Conservation (phyloP, 2,888 invertebrate species). For the Drosophila rubida region DNA sequence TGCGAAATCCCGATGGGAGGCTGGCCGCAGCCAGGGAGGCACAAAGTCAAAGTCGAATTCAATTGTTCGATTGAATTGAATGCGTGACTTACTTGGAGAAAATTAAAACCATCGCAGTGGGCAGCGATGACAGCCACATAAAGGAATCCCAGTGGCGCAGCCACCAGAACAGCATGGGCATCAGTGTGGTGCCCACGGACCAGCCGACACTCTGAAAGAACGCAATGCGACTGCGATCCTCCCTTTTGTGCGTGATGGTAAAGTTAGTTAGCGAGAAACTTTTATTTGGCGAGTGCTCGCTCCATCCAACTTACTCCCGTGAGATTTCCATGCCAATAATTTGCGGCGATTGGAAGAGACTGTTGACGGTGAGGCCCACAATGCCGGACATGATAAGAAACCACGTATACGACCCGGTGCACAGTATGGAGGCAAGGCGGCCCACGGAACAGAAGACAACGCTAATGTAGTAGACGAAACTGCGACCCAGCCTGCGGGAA, state of each 20-base stretch:
- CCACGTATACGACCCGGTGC: conserved; percentile 83
- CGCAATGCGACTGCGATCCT: conserved; percentile 85
- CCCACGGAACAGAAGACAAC: conserved; percentile 85
- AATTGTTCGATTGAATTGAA: conserved; percentile 46
- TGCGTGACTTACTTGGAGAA: conserved; percentile 84
- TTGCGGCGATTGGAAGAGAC: conserved; percentile 85
- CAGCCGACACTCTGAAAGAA: conserved; percentile 86
- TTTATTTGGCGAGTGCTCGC: conserved; percentile 28
- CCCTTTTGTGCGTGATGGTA: conserved; percentile 70
- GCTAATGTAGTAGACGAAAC: conserved; percentile 85
- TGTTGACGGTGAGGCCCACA: conserved; percentile 85
- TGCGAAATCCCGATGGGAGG: conserved; percentile 14
- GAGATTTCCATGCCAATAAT: conserved; percentile 87
- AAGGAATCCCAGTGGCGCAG: conserved; percentile 86
- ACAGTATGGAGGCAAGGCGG: conserved; percentile 83
- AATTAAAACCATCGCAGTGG: conserved; percentile 84
- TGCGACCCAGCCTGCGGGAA: conserved; percentile 85
- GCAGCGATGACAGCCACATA: conserved; percentile 85
- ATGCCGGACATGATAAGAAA: conserved; percentile 85
- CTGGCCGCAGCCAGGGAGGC: conserved; percentile 12
- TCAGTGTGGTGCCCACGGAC: conserved; percentile 86
- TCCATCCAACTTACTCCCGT: conserved; percentile 85
- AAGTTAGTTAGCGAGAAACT: conserved; percentile 51
- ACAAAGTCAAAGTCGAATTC: no score
- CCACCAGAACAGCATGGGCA: conserved; percentile 86